Base-by-base conservation (phyloP, 2,113 vertebrate species). In the Catharus bicknelli region DNA sequence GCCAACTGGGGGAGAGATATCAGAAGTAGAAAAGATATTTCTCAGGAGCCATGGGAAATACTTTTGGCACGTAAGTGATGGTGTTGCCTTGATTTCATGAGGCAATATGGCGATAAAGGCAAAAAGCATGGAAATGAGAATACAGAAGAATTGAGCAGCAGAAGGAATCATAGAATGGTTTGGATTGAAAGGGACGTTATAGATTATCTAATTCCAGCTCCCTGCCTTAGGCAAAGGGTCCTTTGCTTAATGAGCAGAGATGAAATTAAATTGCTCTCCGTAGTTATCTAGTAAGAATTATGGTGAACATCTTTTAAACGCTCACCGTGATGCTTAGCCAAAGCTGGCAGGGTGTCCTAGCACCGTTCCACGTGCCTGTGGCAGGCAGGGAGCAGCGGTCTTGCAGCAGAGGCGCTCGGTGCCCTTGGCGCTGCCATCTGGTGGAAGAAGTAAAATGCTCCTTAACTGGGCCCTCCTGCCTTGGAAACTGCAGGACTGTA, bases 281-380 rank as follows among this genome's bases (percentile, higher is more conserved):
- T 50, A n/a, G 12, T 26, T 59, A 10, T 15, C 14, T 40, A 8
- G 50, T 47, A 47, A 57, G 73, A 61, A 79, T 36, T 53, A 42
- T 0, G 0, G 26, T n/a, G 48, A 43, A 18, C 0, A 0, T 38
- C 48, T 77, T 18, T 19, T 1, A 34, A 54, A n/a, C 10, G 5
- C 22, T 73, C 5, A 5, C 29, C 5, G 13, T 40, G 29, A 4
- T 58, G 34, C 30, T 53, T 38, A 36, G 30, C 42, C 2, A 2
- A 26, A 58, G 43, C 32, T 9, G 59, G 32, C 26, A 11, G 26
- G 26, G 14, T 48, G 21, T 73, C 58, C 32, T 13, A 12, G 58
- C 16, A 30, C 43, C 0, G 1, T 50, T 61, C 23, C 13, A 5
- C 0, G 2, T 10, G 5, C 6, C 13, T 2, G 4, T 18, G 29